These are phyloP conservation scores for Hartigia nigra DNA, from an alignment of 2,888 invertebrate species.

Conservation along the genomic window DNA sequence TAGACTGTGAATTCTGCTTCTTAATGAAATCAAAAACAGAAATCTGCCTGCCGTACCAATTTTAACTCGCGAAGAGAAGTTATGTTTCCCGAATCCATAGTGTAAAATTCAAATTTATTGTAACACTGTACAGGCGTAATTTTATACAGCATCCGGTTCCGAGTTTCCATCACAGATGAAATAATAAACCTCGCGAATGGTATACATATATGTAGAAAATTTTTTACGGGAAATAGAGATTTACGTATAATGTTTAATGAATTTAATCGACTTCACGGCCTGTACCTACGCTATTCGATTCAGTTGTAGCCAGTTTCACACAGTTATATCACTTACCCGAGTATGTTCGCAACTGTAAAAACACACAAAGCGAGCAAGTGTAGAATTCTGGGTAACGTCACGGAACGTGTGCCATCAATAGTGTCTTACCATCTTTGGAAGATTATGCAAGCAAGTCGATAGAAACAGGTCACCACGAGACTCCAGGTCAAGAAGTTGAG, in stretches of 20 bases:
- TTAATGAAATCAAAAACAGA: slow-evolving; percentile 24
- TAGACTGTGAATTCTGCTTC: slow-evolving; percentile 18
- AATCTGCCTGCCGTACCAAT: slow-evolving; percentile 16
- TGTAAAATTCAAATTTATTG: background rate
- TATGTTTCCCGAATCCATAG: background rate
- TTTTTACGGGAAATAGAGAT: background rate
- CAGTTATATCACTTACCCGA: background rate
- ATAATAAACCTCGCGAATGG: background rate
- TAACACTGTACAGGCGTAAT: background rate
- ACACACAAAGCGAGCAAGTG: background rate
- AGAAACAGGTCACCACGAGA: slow-evolving; percentile 27
- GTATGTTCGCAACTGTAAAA: background rate
- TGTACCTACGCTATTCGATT: background rate
- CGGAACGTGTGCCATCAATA: background rate
- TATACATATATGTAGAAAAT: background rate
- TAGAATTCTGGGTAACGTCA: background rate
- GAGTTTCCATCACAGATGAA: background rate
- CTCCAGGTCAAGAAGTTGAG: background rate
- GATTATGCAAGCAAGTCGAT: slow-evolving; percentile 44
- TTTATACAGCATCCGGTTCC: background rate
- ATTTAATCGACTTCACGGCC: background rate
- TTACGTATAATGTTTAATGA: background rate
- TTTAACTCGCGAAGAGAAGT: slow-evolving; percentile 22
- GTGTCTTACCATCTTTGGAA: slow-evolving; percentile 38
- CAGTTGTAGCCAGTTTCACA: background rate